Evolutionary conservation across 2,113 vertebrate species (phyloP).

Genomic region (Cichladusa arquata): DNA sequence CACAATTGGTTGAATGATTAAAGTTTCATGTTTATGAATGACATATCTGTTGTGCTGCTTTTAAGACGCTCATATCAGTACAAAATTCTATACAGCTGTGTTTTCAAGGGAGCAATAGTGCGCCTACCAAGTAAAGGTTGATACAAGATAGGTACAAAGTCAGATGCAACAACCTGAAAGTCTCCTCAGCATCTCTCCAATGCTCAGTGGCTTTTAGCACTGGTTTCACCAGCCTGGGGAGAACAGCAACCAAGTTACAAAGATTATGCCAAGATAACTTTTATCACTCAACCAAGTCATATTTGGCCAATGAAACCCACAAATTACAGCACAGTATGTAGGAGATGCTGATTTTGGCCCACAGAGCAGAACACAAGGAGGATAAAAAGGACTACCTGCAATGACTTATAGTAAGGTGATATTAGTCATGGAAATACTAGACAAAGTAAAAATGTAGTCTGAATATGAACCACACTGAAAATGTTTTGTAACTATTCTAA

Average conservation of each 20-base stretch:
- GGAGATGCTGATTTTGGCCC: neutral
- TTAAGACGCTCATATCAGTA: fast-evolving
- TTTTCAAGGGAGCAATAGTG: neutral
- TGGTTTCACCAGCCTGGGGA: neutral
- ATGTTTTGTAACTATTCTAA: neutral
- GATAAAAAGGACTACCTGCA: neutral
- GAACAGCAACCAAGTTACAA: neutral
- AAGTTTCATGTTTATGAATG: neutral
- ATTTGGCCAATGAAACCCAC: neutral
- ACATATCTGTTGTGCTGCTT: neutral
- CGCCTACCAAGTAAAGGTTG: neutral
- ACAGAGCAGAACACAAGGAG: neutral
- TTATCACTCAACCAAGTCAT: neutral
- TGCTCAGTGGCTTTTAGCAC: neutral
- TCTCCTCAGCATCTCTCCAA: neutral
- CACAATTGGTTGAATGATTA: neutral
- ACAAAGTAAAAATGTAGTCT: neutral
- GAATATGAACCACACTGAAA: neutral
- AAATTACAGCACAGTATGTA: neutral
- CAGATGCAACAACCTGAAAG: neutral
- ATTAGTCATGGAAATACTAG: neutral
- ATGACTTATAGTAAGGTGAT: neutral
- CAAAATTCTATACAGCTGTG: fast-evolving
- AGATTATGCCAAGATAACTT: neutral
- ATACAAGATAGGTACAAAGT: neutral